phyloP scores from a whole-genome alignment of 2,797 vertebrate species.

The Serranus cabrilla region DNA sequence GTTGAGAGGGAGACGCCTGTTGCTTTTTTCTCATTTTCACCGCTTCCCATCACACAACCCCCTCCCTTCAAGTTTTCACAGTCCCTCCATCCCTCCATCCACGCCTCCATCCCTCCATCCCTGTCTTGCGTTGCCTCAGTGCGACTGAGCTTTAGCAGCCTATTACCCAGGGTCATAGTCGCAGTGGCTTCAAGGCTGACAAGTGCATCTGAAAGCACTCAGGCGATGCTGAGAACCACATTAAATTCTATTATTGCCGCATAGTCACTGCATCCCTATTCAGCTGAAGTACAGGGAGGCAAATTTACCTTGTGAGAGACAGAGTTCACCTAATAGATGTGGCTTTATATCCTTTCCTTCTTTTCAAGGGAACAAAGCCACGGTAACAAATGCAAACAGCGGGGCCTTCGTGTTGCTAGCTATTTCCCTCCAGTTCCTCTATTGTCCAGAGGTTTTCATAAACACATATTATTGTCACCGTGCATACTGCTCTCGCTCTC shows the following conservation, averaged over 20 bases:
- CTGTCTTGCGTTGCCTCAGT: slow-evolving; percentile 52
- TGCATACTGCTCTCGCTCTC: slow-evolving; percentile 63
- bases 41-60: not conserved
- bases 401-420: slow-evolving; percentile 62
- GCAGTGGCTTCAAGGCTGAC: slow-evolving; percentile 85
- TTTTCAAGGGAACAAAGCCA: slow-evolving; percentile 81
- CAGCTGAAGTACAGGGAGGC: slow-evolving; percentile 73
- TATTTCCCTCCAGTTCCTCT: slow-evolving; percentile 67
- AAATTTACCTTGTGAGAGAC: slow-evolving; percentile 79
- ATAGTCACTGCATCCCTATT: slow-evolving; percentile 79
- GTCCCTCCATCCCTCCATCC: slow-evolving; percentile 33
- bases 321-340: slow-evolving; percentile 85
- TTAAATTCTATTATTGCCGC: slow-evolving; percentile 85
- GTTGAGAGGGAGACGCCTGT: slow-evolving; percentile 55
- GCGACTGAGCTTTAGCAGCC: slow-evolving; percentile 69
- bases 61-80: slow-evolving; percentile 19
- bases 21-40: slow-evolving; percentile 45
- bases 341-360: slow-evolving; percentile 79
- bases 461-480: slow-evolving; percentile 74
- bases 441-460: slow-evolving; percentile 80
- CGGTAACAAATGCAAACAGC: slow-evolving; percentile 78
- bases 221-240: slow-evolving; percentile 81
- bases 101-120: slow-evolving; percentile 39
- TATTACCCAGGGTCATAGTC: slow-evolving; percentile 84
- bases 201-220: slow-evolving; percentile 84